These are phyloP conservation scores for Synchiropus splendidus DNA, from an alignment of 2,113 vertebrate species.

Conservation along the genomic window DNA sequence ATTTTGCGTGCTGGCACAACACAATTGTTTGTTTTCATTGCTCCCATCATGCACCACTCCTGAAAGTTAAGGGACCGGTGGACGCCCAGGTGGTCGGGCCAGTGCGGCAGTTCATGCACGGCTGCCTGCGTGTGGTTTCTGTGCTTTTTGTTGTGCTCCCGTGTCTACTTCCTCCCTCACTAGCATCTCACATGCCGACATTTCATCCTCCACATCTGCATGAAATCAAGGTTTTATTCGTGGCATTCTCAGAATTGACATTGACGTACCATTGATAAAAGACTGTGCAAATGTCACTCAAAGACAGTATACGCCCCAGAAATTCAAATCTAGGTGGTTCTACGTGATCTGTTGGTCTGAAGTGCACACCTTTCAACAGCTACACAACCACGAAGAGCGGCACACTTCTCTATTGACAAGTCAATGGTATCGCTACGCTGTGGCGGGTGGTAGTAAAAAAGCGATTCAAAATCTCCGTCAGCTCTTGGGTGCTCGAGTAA, in stretches of 20 bases:
- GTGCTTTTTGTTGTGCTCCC: conserved; percentile 59
- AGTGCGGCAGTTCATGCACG: conserved; percentile 29
- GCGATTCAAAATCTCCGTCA: too few species aligned
- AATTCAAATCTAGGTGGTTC: too few species aligned
- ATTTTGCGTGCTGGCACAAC: conserved; percentile 69
- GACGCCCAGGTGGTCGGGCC: conserved; percentile 15
- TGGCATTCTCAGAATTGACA: conserved; percentile 41
- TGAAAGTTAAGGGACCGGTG: conserved; percentile 51
- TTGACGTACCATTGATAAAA: too few species aligned
- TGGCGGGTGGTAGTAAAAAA: too few species aligned
- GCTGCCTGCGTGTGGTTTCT: conserved; percentile 27
- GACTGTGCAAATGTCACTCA: too few species aligned
- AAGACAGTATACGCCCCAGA: too few species aligned
- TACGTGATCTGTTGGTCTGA: too few species aligned
- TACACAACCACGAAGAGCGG: too few species aligned
- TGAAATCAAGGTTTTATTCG: conserved; percentile 36
- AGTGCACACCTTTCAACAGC: too few species aligned
- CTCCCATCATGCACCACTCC: conserved; percentile 67
- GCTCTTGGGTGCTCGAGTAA: neutral
- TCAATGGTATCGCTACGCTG: too few species aligned
- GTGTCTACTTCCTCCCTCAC: too few species aligned
- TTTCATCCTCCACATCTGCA: conserved; percentile 59
- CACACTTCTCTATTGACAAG: too few species aligned
- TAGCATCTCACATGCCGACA: conserved; percentile 13
- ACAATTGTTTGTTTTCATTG: conserved; percentile 37